Evolutionary conservation across 2,888 invertebrate genomes (phyloP).

Genomic region (Apodemia zela): DNA sequence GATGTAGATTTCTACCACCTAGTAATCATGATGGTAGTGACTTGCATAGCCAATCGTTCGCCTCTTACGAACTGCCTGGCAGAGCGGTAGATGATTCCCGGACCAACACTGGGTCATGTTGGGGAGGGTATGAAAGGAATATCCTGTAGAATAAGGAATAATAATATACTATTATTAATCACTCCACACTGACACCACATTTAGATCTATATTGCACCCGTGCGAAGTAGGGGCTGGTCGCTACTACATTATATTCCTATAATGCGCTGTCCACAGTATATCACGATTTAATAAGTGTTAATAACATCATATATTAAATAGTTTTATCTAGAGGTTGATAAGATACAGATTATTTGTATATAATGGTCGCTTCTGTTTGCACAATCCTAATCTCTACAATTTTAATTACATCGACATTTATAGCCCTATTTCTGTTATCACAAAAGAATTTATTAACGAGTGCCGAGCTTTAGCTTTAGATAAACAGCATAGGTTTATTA

Average conservation of each 20-base stretch:
- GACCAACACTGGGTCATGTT: no score
- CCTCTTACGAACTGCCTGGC: no score
- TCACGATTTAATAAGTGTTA: slow-evolving; percentile 5
- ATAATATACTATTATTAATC: no score
- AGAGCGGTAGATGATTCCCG: no score
- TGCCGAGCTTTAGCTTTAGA: neutral
- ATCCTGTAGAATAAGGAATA: no score
- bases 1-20: no score
- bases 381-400: slow-evolving; percentile 4
- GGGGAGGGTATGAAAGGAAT: no score
- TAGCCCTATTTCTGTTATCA: neutral
- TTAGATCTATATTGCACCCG: no score
- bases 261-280: neutral
- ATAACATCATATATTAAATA: slow-evolving; percentile 7
- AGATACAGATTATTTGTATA: neutral
- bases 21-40: no score
- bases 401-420: slow-evolving; percentile 7
- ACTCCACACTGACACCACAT: no score
- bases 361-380: neutral
- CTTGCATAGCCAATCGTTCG: no score
- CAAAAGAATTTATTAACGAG: neutral
- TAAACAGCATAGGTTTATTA: neutral
- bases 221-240: no score
- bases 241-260: neutral
- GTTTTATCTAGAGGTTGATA: slow-evolving; percentile 14